These are phyloP conservation scores for Tachuris rubrigastra DNA, from an alignment of 2,113 vertebrate species.

Conservation along the genomic window DNA sequence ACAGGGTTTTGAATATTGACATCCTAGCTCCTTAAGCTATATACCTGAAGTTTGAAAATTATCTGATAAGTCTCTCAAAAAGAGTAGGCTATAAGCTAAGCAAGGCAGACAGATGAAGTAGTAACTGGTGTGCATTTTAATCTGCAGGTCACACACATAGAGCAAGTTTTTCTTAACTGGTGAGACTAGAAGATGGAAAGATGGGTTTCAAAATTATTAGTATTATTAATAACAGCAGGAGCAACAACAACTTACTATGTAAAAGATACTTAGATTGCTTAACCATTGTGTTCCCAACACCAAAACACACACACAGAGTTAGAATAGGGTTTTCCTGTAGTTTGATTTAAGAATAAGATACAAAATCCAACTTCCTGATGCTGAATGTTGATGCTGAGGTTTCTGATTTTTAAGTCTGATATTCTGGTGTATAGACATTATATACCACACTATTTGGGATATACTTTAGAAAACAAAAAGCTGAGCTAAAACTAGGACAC, in stretches of 20 bases:
- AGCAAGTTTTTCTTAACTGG: background rate
- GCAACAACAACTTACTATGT: background rate
- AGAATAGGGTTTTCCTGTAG: background rate
- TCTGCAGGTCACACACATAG: background rate
- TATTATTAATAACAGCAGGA: background rate
- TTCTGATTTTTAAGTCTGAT: background rate
- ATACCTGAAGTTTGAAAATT: background rate
- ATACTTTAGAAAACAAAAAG: background rate
- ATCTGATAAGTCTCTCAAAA: background rate
- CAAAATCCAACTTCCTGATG: background rate
- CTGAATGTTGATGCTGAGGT: background rate
- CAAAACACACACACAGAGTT: background rate
- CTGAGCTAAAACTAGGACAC: background rate
- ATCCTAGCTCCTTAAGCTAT: background rate
- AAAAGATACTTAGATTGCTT: background rate
- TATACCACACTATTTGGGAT: background rate
- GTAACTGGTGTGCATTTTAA: background rate
- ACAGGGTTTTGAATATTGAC: background rate
- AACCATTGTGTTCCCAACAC: background rate
- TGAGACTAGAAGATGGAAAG: background rate
- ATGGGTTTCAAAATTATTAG: background rate
- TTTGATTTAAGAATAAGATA: background rate
- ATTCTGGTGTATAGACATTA: background rate
- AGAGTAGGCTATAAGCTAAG: background rate
- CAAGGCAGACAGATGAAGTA: background rate